Conservation (phyloP, 2,797 vertebrate genomes). For the Hoplostethus mediterraneus region DNA sequence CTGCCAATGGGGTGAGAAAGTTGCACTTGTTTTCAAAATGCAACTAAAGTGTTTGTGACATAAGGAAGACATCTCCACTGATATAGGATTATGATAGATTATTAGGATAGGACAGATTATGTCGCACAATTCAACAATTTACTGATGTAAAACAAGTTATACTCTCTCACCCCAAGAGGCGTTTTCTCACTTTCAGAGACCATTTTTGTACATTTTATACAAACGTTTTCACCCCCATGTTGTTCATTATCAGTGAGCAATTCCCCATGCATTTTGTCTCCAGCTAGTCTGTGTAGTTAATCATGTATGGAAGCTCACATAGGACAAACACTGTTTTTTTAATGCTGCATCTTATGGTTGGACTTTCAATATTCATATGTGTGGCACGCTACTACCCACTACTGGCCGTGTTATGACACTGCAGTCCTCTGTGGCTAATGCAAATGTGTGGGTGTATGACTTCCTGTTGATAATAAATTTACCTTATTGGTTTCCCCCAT, state of each 20-base stretch:
- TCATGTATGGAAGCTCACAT: slow-evolving; percentile 26
- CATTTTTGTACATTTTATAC: too few relatives aligned
- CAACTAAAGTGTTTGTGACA: neutral
- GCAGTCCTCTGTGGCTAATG: slow-evolving; percentile 47
- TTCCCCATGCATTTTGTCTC: neutral
- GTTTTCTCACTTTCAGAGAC: too few relatives aligned
- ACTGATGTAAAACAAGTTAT: too few relatives aligned
- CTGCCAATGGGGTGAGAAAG: too few relatives aligned
- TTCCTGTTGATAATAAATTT: slow-evolving; percentile 53
- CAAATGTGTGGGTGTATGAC: slow-evolving; percentile 22
- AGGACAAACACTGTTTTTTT: slow-evolving; percentile 27
- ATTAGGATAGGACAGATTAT: too few relatives aligned
- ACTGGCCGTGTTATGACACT: slow-evolving; percentile 64
- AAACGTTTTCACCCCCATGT: neutral
- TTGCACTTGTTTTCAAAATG: neutral
- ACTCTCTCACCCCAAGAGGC: too few relatives aligned
- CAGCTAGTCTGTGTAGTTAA: neutral
- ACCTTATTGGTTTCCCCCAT: slow-evolving; percentile 58
- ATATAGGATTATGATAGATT: too few relatives aligned
- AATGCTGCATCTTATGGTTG: slow-evolving; percentile 7
- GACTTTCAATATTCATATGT: slow-evolving; percentile 28
- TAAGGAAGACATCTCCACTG: too few relatives aligned
- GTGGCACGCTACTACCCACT: slow-evolving; percentile 76
- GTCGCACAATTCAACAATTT: too few relatives aligned
- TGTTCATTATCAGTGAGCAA: neutral